These are phyloP conservation scores for Acromyrmex charruanus DNA, from an alignment of 1,140 invertebrate species.

Conservation along the genomic window DNA sequence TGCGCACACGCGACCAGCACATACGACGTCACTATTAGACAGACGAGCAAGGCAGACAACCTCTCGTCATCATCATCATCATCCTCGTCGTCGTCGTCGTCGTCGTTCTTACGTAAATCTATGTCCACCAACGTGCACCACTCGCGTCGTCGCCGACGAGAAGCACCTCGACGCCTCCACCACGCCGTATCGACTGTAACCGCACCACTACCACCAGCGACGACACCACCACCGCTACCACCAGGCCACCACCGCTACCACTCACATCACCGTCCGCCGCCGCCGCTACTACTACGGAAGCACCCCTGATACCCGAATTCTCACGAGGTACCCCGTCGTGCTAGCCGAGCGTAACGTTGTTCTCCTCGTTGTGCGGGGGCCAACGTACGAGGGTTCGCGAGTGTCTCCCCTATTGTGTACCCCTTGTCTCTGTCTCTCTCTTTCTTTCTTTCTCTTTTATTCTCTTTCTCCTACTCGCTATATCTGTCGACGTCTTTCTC, in stretches of 20 bases:
- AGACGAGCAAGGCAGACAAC: slow-evolving; percentile 29
- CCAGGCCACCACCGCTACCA: slow-evolving; percentile 41
- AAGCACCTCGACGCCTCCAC: slow-evolving; percentile 50
- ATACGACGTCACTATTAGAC: slow-evolving; percentile 57
- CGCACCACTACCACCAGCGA: slow-evolving; percentile 58
- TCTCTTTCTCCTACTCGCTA: background rate
- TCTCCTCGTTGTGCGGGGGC: slow-evolving; percentile 20
- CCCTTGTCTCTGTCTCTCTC: slow-evolving; percentile 2
- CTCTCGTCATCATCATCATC: background rate
- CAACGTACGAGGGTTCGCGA: slow-evolving; percentile 54
- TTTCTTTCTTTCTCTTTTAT: background rate
- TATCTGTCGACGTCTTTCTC: background rate
- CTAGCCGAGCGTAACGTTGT: slow-evolving; percentile 52
- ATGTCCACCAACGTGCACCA: slow-evolving; percentile 60
- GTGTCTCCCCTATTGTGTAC: slow-evolving; percentile 42
- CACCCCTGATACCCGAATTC: slow-evolving; percentile 53
- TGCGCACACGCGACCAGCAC: slow-evolving; percentile 69
- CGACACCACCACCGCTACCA: slow-evolving; percentile 33
- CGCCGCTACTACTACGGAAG: slow-evolving; percentile 48
- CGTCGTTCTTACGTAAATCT: slow-evolving; percentile 74
- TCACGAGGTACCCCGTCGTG: slow-evolving; percentile 55
- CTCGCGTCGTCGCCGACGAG: slow-evolving; percentile 38
- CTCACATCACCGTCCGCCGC: slow-evolving; percentile 45
- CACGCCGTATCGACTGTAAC: slow-evolving; percentile 56
- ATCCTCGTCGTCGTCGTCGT: background rate